A percentile compares a stretch with the other conserved stretches of the same genome.
These are phyloP conservation scores for Ridgeia piscesae DNA, from an alignment of 1,140 invertebrate genomes.

Conservation along the genomic window DNA sequence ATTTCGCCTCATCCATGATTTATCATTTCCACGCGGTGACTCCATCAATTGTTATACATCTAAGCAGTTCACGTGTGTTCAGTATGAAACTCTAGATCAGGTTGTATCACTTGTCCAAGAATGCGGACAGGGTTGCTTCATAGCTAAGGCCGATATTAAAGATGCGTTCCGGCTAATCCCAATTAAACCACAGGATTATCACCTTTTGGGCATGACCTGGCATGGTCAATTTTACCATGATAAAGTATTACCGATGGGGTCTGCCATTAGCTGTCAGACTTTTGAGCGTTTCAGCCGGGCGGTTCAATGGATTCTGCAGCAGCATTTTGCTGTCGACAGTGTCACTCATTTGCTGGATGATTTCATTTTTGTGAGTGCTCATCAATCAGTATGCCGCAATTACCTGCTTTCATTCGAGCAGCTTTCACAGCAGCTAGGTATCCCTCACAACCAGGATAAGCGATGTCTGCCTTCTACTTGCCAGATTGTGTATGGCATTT, in stretches of 20 bases:
- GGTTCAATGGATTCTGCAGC: not conserved
- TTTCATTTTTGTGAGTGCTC: not conserved
- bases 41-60: too few species aligned
- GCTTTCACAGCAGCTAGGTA: not conserved
- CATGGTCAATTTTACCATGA: not conserved
- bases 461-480: not conserved
- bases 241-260: not conserved
- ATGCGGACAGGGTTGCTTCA: too few species aligned
- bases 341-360: not conserved
- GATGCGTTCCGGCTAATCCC: not conserved
- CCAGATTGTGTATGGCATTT: not conserved
- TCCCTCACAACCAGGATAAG: slow-evolving; percentile 16
- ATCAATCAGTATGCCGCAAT: not conserved
- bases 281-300: not conserved
- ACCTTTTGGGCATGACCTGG: not conserved
- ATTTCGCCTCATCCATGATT: too few species aligned
- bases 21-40: too few species aligned
- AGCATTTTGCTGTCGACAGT: not conserved
- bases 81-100: too few species aligned
- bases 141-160: not conserved
- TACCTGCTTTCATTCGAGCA: not conserved
- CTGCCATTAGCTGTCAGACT: not conserved
- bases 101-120: too few species aligned
- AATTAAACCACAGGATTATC: not conserved
- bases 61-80: too few species aligned